Evolutionary conservation across 1,140 invertebrate species (phyloP).

Genomic region (Drosophila ananassae): DNA sequence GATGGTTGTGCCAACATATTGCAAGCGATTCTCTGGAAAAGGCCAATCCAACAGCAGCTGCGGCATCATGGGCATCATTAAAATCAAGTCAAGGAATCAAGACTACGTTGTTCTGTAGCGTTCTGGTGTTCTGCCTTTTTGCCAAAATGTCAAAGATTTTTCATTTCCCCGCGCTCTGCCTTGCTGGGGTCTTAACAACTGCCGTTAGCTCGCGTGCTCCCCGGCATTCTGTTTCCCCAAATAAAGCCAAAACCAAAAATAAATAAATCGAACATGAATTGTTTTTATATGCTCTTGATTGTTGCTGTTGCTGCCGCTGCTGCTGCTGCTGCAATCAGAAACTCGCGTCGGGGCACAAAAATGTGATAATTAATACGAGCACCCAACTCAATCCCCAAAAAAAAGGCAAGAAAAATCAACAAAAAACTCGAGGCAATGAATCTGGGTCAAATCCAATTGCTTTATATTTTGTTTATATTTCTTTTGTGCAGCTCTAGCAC

Average conservation of each 20-base stretch:
- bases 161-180: slow-evolving; percentile 4
- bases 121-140: slow-evolving; percentile 36
- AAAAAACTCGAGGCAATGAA: slow-evolving; percentile 42
- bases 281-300: slow-evolving; percentile 39
- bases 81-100: slow-evolving; percentile 63
- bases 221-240: slow-evolving; percentile 23
- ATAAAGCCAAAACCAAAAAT: slow-evolving; percentile 29
- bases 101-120: slow-evolving; percentile 4
- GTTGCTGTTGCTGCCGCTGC: slow-evolving; percentile 3
- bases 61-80: slow-evolving; percentile 66
- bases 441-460: slow-evolving; percentile 73
- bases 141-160: slow-evolving; percentile 67
- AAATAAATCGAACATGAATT: slow-evolving; percentile 65
- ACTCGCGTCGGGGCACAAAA: slow-evolving; percentile 47
- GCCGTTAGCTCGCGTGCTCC: slow-evolving; percentile 73
- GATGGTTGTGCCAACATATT: slow-evolving; percentile 45
- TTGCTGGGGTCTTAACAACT: slow-evolving; percentile 37
- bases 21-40: slow-evolving; percentile 68
- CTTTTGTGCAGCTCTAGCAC: slow-evolving; percentile 57
- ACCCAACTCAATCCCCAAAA: slow-evolving; percentile 5
- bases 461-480: slow-evolving; percentile 67
- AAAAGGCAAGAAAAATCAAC: slow-evolving; percentile 28
- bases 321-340: slow-evolving; percentile 60
- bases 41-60: slow-evolving; percentile 48
- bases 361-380: slow-evolving; percentile 75